Conservation (phyloP, 2,888 invertebrate genomes). For the Falcaria lacertinaria region DNA sequence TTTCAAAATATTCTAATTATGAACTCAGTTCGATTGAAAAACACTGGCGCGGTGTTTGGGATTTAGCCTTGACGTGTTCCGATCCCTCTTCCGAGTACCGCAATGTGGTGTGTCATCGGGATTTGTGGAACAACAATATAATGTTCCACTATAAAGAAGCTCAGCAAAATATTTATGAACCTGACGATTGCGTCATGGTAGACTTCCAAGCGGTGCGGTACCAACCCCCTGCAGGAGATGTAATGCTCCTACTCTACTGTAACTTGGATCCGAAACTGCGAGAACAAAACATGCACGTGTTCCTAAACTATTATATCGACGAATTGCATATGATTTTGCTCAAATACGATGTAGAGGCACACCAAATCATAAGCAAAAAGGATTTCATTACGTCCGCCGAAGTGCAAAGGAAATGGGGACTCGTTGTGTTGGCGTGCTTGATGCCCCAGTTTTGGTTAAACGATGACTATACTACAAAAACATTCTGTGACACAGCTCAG, state of each 20-base stretch:
- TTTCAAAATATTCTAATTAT: slow-evolving; percentile 45
- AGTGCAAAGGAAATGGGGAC: slow-evolving; percentile 73
- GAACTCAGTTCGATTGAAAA: slow-evolving; percentile 37
- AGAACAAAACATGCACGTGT: slow-evolving; percentile 61
- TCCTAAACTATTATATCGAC: slow-evolving; percentile 79
- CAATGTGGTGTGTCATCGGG: slow-evolving; percentile 80
- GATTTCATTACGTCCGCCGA: slow-evolving; percentile 65
- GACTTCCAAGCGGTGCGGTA: slow-evolving; percentile 85
- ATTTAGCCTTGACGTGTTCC: slow-evolving; percentile 37
- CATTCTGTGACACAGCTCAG: slow-evolving; percentile 66
- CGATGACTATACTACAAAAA: slow-evolving; percentile 59
- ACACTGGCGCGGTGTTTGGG: slow-evolving; percentile 51
- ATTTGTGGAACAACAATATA: slow-evolving; percentile 83
- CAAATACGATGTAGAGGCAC: slow-evolving; percentile 50
- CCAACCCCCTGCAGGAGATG: slow-evolving; percentile 83
- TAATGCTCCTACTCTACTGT: slow-evolving; percentile 77
- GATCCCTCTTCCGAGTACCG: slow-evolving; percentile 47
- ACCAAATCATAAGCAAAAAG: slow-evolving; percentile 52
- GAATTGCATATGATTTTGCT: slow-evolving; percentile 61
- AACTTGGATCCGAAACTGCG: slow-evolving; percentile 71
- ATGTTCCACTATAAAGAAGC: slow-evolving; percentile 68
- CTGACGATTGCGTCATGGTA: slow-evolving; percentile 81
- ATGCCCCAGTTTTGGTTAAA: slow-evolving; percentile 76
- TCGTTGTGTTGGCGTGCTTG: slow-evolving; percentile 77
- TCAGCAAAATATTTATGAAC: slow-evolving; percentile 28